Conservation (phyloP, 2,888 invertebrate genomes). For the Branchipolynoe longqiensis region DNA sequence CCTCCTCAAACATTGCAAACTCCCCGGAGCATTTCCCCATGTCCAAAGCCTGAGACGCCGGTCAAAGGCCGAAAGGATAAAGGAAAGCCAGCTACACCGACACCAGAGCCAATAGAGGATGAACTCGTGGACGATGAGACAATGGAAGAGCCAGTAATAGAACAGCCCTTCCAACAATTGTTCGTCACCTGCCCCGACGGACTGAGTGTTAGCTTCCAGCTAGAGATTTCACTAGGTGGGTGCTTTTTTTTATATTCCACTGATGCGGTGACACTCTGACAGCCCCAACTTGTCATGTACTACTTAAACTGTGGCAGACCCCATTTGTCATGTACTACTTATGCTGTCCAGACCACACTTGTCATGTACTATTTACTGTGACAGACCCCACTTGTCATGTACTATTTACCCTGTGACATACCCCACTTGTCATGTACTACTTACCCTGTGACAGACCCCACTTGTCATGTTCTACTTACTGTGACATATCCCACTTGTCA, state of each 20-base stretch:
- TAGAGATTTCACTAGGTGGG: slow-evolving; percentile 77
- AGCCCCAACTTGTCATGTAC: too few relatives aligned
- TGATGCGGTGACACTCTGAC: too few relatives aligned
- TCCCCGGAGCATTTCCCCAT: slow-evolving; percentile 66
- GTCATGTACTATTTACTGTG: too few relatives aligned
- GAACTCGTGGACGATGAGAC: slow-evolving; percentile 59
- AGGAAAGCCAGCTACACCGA: slow-evolving; percentile 72
- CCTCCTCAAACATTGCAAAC: slow-evolving; percentile 11
- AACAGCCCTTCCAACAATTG: slow-evolving; percentile 78
- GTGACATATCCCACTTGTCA: too few relatives aligned
- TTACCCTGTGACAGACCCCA: too few relatives aligned
- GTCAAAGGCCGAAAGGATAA: slow-evolving; percentile 63
- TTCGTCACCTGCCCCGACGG: slow-evolving; percentile 80
- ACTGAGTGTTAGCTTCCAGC: slow-evolving; percentile 75
- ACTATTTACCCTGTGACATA: too few relatives aligned
- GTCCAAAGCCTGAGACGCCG: slow-evolving; percentile 65
- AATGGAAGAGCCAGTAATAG: slow-evolving; percentile 66
- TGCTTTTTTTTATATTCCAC: neutral
- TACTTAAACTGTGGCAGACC: too few relatives aligned
- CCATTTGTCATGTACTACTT: too few relatives aligned
- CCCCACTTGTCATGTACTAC: too few relatives aligned
- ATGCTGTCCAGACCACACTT: too few relatives aligned
- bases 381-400: too few relatives aligned
- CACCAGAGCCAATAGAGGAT: slow-evolving; percentile 57
- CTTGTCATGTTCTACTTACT: too few relatives aligned